Evolutionary conservation across 2,113 vertebrate genomes (phyloP), one percentile per base, ranked within the genome.

Genomic region (Illadopsis cleaveri): DNA sequence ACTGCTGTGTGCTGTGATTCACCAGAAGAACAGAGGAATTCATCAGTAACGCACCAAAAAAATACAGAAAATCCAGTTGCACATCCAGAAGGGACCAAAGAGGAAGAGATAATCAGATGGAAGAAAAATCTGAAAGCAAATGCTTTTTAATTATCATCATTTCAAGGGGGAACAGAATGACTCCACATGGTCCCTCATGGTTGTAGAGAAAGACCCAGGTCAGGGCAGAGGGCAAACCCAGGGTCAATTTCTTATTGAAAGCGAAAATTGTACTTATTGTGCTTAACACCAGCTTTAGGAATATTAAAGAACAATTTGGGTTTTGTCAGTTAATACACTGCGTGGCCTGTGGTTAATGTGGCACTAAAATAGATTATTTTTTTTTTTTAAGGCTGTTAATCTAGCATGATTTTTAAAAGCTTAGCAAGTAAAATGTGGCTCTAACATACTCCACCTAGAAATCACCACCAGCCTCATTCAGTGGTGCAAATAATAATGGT

Each of bases 271-370:
- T 96, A 94, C 90, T 85, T 94, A 96, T 97, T 96, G 97, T 97
- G 95, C 97, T 97, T 97, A 96, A 97, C 97, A 97, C 76, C 97
- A 96, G 96, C 97, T 97, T 97, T 97, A 96, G 84, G 97, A 97
- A 97, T 97, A 97, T 97, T 97, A 97, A 97, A 96, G 97, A 94
- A 96, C 96, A 97, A 96, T 97, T 96, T 97, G 72, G 89, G 94
- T 91, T 96, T 96, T 97, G 97, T 97, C 93, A 95, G 86, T 91
- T 97, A 97, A 97, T 96, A 94, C 87, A 94, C 96, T 94, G 92
- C n/a, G n/a, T 93, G 94, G 94, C 88, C 70, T 83, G 88, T 73
- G 92, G 88, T 97, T 97, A 96, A 96, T 96, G 95, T 97, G 95
- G 84, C 93, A 93, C 93, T 95, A 83, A 86, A 86, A 93, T 24